These are phyloP conservation scores for Apostichopus japonicus DNA, from an alignment of 35 echinoderm and acorn worm species.

Conservation along the genomic window DNA sequence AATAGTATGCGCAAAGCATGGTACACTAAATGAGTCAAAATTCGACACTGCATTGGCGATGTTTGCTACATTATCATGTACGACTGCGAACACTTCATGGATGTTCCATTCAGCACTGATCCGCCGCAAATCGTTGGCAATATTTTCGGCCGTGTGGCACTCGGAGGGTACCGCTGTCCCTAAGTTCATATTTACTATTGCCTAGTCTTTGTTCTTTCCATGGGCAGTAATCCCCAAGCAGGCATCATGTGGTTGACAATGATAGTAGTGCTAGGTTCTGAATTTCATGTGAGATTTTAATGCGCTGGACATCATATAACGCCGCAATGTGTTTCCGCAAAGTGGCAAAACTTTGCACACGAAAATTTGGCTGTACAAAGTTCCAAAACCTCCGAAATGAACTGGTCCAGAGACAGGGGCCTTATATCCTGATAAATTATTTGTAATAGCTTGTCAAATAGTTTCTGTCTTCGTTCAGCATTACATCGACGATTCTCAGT, in stretches of 20 bases:
- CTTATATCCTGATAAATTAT: constrained; percentile 24
- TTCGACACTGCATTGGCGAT: not conserved
- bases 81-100: not conserved
- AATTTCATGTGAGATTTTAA: not conserved
- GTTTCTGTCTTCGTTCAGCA: not conserved
- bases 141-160: not conserved
- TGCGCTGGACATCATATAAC: constrained; percentile 15
- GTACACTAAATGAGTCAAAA: not conserved
- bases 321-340: not conserved
- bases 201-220: constrained; percentile 8
- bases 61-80: constrained; percentile 27
- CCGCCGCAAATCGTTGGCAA: not conserved
- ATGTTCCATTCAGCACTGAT: not conserved
- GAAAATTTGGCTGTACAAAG: constrained; percentile 30
- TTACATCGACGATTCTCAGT: not conserved
- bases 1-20: constrained; percentile 19
- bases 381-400: constrained; percentile 4
- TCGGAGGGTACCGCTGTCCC: not conserved
- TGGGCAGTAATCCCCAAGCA: constrained; percentile 1
- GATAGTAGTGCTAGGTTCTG: not conserved
- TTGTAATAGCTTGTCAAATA: not conserved
- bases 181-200: not conserved
- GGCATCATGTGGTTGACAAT: constrained; percentile 1
- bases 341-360: not conserved
- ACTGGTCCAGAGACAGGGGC: not conserved